Percentiles rank a stretch among this genome's conserved stretches.
phyloP scores from a whole-genome alignment of 2,888 invertebrate species.

The Leptopterna dolabrata region DNA sequence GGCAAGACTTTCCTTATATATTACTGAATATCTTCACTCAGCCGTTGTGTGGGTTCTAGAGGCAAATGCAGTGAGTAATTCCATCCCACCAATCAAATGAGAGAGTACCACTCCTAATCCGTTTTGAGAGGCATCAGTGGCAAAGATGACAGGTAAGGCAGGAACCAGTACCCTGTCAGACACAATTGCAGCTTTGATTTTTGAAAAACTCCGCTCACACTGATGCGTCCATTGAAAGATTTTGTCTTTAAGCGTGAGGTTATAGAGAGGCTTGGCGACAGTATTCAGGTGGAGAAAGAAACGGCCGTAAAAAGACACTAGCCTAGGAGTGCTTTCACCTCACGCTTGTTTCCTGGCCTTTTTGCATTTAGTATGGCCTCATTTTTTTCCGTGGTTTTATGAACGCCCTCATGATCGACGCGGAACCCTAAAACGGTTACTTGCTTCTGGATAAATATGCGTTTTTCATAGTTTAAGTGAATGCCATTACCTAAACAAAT shows the following conservation, averaged over 20 bases:
- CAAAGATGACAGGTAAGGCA: not conserved
- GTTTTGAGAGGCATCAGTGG: not conserved
- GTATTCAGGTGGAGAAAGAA: constrained; percentile 25
- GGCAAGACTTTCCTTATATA: constrained; percentile 57
- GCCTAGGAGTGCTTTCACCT: not conserved
- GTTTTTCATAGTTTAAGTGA: constrained; percentile 17
- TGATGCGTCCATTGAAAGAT: not conserved
- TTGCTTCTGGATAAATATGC: not conserved
- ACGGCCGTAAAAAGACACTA: constrained; percentile 22
- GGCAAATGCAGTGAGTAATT: not conserved
- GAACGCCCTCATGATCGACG: not conserved
- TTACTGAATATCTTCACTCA: constrained; percentile 43
- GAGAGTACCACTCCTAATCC: constrained; percentile 28
- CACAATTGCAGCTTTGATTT: constrained; percentile 17
- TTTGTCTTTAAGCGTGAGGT: not conserved
- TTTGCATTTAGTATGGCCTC: constrained; percentile 29
- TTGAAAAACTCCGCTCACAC: not conserved
- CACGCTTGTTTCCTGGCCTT: not conserved
- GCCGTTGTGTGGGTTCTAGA: not conserved
- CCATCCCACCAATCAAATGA: not conserved
- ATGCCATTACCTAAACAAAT: not conserved
- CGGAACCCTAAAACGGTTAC: not conserved
- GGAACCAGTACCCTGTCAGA: not conserved
- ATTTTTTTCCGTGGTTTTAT: constrained; percentile 42
- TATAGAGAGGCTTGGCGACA: not conserved